Conservation (phyloP, 2,888 invertebrate species). For the Zaprionus obscuricornis region DNA sequence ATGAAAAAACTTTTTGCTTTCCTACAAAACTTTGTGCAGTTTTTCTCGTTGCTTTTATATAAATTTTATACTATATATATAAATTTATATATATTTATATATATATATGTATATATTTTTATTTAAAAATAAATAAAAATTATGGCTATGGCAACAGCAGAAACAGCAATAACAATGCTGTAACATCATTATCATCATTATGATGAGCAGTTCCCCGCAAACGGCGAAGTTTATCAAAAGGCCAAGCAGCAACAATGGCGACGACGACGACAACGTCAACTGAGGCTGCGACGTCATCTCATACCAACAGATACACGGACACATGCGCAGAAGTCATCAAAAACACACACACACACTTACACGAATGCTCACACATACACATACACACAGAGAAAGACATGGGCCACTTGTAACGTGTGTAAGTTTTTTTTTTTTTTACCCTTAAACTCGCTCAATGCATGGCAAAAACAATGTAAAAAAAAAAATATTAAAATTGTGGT, state of each 20-base stretch:
- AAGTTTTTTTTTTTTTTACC: constrained; percentile 49
- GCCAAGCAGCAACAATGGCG: constrained; percentile 62
- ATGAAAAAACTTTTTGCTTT: constrained; percentile 70
- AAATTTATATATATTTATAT: constrained; percentile 18
- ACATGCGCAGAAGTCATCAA: constrained; percentile 54
- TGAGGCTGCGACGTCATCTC: constrained; percentile 29
- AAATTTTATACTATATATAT: constrained; percentile 39
- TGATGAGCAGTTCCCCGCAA: constrained; percentile 29
- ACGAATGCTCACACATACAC: constrained; percentile 7
- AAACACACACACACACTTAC: constrained; percentile 23
- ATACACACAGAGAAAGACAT: too few species aligned
- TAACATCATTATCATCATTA: constrained; percentile 43
- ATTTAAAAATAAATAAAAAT: constrained; percentile 73
- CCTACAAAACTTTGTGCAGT: constrained; percentile 22
- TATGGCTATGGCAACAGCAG: constrained; percentile 49
- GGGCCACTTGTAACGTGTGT: constrained; percentile 49
- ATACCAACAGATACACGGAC: constrained; percentile 40
- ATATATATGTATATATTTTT: constrained; percentile 57
- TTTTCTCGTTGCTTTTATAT: constrained; percentile 18
- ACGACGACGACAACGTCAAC: constrained; percentile 21
- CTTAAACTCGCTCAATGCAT: too few species aligned
- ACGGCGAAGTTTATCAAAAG: constrained; percentile 80
- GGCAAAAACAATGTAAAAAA: constrained; percentile 46
- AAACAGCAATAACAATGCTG: constrained; percentile 28
- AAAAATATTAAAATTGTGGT: constrained; percentile 72